Percentiles rank a stretch among this genome's conserved stretches.
These are phyloP conservation scores for Antitype chi DNA, from an alignment of 2,888 invertebrate genomes.

Conservation along the genomic window DNA sequence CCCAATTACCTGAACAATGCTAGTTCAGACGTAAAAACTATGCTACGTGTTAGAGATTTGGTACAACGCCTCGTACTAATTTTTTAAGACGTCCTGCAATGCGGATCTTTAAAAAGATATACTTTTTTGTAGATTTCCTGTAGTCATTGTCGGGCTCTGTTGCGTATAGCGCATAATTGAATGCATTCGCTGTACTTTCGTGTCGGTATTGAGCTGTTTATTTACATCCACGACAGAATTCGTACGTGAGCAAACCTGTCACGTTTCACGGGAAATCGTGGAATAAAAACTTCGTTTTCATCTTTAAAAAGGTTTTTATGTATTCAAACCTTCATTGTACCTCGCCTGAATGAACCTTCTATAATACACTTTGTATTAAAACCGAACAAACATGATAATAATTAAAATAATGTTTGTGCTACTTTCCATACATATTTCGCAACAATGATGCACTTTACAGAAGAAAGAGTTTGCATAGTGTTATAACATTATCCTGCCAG, in stretches of 20 bases:
- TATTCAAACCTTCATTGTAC: constrained; percentile 19
- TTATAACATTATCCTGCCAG: constrained; percentile 66
- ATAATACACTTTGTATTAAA: constrained; percentile 11
- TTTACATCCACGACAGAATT: constrained; percentile 39
- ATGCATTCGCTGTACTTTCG: constrained; percentile 36
- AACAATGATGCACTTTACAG: constrained; percentile 58
- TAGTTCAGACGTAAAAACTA: constrained; percentile 20
- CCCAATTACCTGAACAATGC: constrained; percentile 28
- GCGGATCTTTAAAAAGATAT: constrained; percentile 73
- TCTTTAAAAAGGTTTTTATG: constrained; percentile 21
- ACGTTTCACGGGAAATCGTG: constrained; percentile 53
- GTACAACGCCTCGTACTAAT: constrained; percentile 35
- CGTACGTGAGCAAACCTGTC: constrained; percentile 32
- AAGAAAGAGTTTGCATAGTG: constrained; percentile 59
- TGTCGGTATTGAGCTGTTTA: constrained; percentile 40
- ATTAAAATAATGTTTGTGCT: constrained; percentile 62
- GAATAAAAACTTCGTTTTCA: constrained; percentile 49
- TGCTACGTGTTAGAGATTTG: constrained; percentile 37
- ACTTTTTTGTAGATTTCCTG: constrained; percentile 52
- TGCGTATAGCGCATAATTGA: constrained; percentile 47
- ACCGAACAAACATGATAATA: constrained; percentile 22
- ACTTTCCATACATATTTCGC: constrained; percentile 75
- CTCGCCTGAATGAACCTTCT: constrained; percentile 11
- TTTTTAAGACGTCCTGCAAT: constrained; percentile 75
- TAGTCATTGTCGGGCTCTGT: constrained; percentile 31